Percentiles rank a stretch among this genome's conserved stretches.
Evolutionary conservation across 2,797 vertebrate species (phyloP).

Genomic region (Triplophysa bombifrons): DNA sequence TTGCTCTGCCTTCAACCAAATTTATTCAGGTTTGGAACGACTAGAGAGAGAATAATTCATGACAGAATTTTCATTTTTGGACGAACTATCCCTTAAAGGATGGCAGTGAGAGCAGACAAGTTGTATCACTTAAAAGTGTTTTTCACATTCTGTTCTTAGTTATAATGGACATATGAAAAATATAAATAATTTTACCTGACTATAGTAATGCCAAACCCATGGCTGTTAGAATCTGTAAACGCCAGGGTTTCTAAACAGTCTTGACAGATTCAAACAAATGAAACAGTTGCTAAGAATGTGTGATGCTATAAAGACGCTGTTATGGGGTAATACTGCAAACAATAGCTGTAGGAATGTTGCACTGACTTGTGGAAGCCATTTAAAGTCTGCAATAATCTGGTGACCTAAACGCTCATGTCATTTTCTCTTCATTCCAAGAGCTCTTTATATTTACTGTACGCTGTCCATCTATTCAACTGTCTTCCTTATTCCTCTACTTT

Average conservation of each 20-base stretch:
- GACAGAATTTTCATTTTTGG: too few species aligned
- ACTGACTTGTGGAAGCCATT: constrained; percentile 38
- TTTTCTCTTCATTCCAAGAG: constrained; percentile 32
- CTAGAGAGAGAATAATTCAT: too few species aligned
- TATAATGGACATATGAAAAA: too few species aligned
- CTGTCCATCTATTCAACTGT: background rate
- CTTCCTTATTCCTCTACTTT: constrained; percentile 7
- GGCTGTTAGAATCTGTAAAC: background rate
- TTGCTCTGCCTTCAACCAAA: too few species aligned
- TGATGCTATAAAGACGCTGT: constrained; percentile 10
- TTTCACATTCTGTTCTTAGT: too few species aligned
- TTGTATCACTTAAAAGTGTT: too few species aligned
- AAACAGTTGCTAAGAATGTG: constrained; percentile 14
- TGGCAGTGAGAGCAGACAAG: too few species aligned
- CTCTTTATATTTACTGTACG: constrained; percentile 28
- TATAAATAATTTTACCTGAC: too few species aligned
- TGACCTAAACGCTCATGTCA: constrained; percentile 21
- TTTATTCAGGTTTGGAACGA: too few species aligned
- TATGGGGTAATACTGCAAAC: constrained; percentile 28
- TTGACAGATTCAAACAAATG: constrained; percentile 47
- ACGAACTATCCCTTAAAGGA: too few species aligned
- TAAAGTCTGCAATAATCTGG: constrained; percentile 39
- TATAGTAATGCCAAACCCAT: too few species aligned
- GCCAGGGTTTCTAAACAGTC: constrained; percentile 38
- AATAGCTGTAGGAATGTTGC: constrained; percentile 38